Evolutionary conservation across 2,113 vertebrate genomes (phyloP).

Genomic region (Phylloscopus whistleri): DNA sequence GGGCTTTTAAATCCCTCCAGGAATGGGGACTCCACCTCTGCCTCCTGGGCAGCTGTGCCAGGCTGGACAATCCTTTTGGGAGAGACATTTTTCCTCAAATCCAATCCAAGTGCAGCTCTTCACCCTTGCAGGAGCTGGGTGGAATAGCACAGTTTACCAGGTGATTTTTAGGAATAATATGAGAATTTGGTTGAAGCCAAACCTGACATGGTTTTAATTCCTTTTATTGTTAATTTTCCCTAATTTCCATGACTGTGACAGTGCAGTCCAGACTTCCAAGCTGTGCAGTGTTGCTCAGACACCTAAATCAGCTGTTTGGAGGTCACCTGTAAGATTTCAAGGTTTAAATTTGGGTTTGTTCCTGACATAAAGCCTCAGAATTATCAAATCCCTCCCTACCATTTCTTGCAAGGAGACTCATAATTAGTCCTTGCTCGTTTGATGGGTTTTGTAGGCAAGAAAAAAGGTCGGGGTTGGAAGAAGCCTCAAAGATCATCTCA

Average conservation of each 20-base stretch:
- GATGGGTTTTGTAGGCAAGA: neutral
- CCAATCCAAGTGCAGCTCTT: neutral
- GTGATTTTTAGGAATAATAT: neutral
- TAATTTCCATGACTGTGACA: neutral
- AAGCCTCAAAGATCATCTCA: neutral
- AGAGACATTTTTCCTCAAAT: neutral
- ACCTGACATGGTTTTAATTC: neutral
- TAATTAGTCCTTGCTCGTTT: fast-evolving
- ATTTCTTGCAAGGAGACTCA: neutral
- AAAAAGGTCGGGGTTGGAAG: neutral
- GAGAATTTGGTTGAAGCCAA: neutral
- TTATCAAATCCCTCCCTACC: neutral
- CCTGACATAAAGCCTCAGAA: neutral
- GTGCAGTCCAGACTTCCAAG: neutral
- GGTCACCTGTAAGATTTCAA: neutral
- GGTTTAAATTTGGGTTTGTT: neutral
- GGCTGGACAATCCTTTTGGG: neutral
- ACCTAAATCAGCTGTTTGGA: neutral
- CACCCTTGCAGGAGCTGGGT: neutral
- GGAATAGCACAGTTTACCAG: fast-evolving
- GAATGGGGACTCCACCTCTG: neutral
- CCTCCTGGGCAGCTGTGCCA: neutral
- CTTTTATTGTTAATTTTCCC: neutral
- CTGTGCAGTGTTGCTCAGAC: neutral
- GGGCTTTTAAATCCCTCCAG: neutral